Conservation (phyloP, 2,113 vertebrate species). For the Jacana jacana region DNA sequence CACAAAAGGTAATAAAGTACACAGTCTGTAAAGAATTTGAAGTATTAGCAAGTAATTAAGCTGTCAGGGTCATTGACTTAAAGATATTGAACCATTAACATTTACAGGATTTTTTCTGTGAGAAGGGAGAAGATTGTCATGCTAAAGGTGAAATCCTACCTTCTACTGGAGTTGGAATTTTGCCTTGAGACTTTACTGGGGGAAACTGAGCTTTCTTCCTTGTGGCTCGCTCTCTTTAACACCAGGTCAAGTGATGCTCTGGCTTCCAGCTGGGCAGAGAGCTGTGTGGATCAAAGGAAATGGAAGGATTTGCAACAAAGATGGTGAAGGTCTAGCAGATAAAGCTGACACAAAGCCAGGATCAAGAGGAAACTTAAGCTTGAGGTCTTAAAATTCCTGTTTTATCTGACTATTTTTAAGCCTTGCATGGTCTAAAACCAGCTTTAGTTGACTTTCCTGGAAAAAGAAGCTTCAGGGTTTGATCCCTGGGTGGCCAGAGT, state of each 20-base stretch:
- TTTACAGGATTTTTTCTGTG: neutral
- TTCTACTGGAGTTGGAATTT: neutral
- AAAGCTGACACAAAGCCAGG: neutral
- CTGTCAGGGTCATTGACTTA: neutral
- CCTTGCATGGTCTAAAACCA: neutral
- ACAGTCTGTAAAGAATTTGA: neutral
- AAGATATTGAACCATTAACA: neutral
- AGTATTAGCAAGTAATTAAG: neutral
- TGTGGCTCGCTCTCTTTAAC: neutral
- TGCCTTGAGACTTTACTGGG: neutral
- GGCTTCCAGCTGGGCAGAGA: neutral
- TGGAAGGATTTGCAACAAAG: neutral
- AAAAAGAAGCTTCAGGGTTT: neutral
- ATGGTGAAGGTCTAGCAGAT: neutral
- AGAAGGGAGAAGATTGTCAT: neutral
- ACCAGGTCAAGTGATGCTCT: neutral
- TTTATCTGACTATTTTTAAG: slow-evolving; percentile 5
- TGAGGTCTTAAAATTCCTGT: neutral
- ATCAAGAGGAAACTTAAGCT: neutral
- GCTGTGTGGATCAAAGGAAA: neutral
- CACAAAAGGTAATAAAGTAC: neutral
- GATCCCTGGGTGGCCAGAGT: neutral
- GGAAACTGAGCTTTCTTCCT: neutral
- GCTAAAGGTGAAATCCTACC: neutral
- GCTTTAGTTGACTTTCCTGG: neutral